phyloP scores from a whole-genome alignment of 2,797 vertebrate genomes.

The Vipera latastei region DNA sequence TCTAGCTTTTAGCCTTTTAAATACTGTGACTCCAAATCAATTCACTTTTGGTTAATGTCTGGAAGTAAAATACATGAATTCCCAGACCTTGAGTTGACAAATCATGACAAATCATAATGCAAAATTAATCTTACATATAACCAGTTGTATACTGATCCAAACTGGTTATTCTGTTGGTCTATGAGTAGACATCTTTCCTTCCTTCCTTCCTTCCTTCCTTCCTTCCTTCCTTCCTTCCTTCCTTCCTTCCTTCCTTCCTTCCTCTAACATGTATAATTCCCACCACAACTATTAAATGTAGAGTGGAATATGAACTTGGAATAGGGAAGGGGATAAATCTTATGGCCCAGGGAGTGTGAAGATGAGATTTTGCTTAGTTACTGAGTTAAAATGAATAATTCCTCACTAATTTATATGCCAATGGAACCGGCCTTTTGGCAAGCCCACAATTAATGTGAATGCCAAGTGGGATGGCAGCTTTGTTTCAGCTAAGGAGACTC shows the following conservation, averaged over 20 bases:
- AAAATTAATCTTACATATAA: constrained; percentile 45
- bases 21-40: not conserved
- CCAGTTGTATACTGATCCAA: constrained; percentile 31
- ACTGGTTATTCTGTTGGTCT: constrained; percentile 33
- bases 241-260: not conserved
- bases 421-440: constrained; percentile 73
- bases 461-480: constrained; percentile 77
- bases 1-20: not conserved
- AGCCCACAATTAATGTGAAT: constrained; percentile 77
- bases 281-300: constrained; percentile 47
- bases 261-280: constrained; percentile 52
- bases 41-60: constrained; percentile 4
- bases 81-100: constrained; percentile 39
- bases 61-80: not conserved
- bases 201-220: not conserved
- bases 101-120: constrained; percentile 25
- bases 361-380: constrained; percentile 68
- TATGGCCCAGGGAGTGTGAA: constrained; percentile 63
- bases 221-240: not conserved
- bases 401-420: constrained; percentile 74
- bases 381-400: constrained; percentile 76
- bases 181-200: not conserved
- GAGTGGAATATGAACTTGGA: constrained; percentile 56
- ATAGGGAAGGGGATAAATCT: constrained; percentile 53
- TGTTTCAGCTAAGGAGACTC: constrained; percentile 76